Evolutionary conservation across 2,888 invertebrate genomes (phyloP), one percentile per base, ranked within the genome.

Genomic region (Meteorus colon): DNA sequence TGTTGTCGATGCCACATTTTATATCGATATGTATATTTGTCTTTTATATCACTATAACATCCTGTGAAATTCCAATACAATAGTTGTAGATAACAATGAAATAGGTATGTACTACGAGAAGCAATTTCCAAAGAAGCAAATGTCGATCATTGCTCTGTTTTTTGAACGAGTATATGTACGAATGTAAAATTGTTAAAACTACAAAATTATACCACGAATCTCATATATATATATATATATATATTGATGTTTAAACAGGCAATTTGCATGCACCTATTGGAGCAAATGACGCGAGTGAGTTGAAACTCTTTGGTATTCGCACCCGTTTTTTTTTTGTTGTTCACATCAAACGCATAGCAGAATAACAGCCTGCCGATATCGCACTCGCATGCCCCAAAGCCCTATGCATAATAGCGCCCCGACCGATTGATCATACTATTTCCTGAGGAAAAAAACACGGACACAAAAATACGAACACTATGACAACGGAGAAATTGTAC

Each of bases 31-130:
- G 14, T 31, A 10, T 60, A 29, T 65, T 65, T 65, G 12, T 34
- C 16, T 65, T 24, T 19, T 41, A 65, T 34, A 19, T 8, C 1
- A 34, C 65, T 65, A 37, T 37, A 4, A 65, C 16, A 37, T 65
- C 37, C 4, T 4, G 41, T 19, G 16, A 37, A 41, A 37, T 65
- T 65, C n/a, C 65, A 65, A 65, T 65, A 65, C 24, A n/a, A 41
- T 37, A 62, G 65, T 65, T 65, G 37, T 65, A 4, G 41, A 41
- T 65, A 37, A n/a, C 65, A 65, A 41, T 65, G 34, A 41, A 65
- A 65, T 41, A n/a, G 6, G 8, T 63, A 34, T n/a, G 34, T 34
- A 10, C 19, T 65, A n/a, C 19, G n/a, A 41, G 24, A 65, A 19
- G 34, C 65, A 65, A 65, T 65, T 31, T 37, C 19, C 65, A n/a